A percentile compares a stretch with the other conserved stretches of the same genome.
Evolutionary conservation across 2,888 invertebrate genomes (phyloP).

Genomic region (Spodoptera picta): DNA sequence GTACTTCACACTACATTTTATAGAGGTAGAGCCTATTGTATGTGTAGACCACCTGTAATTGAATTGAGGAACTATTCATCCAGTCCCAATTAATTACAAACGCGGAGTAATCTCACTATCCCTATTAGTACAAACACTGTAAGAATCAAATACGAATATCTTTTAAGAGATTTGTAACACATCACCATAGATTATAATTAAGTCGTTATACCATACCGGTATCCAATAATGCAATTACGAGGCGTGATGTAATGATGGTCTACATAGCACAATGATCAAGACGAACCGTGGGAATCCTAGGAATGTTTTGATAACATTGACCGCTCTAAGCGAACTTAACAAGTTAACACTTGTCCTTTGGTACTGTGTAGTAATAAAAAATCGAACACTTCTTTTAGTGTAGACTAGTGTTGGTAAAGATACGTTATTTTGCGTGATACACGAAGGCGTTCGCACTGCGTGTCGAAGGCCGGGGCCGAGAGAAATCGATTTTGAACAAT

Average conservation of each 20-base stretch:
- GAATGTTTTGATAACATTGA: conserved; percentile 76
- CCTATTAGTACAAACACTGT: conserved; percentile 15
- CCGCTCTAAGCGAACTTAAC: conserved; percentile 29
- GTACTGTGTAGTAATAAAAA: conserved; percentile 1
- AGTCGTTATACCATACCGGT: conserved; percentile 41
- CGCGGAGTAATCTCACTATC: conserved; percentile 9
- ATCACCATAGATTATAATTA: conserved; percentile 38
- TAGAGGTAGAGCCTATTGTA: too few relatives aligned
- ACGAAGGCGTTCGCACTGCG: conserved; percentile 69
- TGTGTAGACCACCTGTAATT: background rate
- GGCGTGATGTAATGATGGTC: conserved; percentile 46
- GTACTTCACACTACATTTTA: too few relatives aligned
- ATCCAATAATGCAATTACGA: conserved; percentile 45
- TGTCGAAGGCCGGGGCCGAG: conserved; percentile 80
- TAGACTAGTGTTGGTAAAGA: conserved; percentile 12
- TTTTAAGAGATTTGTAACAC: conserved; percentile 18
- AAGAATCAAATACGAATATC: conserved; percentile 18
- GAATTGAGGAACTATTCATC: conserved; percentile 17
- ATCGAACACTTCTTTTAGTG: conserved; percentile 1
- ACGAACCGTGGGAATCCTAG: conserved; percentile 70
- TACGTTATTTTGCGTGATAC: conserved; percentile 64
- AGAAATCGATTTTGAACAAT: conserved; percentile 77
- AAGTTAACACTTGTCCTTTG: background rate
- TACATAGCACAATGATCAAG: conserved; percentile 48
- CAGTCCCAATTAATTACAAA: conserved; percentile 7